Percentiles rank a stretch among this genome's conserved stretches.
Conservation (phyloP, 2,797 vertebrate genomes). For the Dendrocincla tyrannina region DNA sequence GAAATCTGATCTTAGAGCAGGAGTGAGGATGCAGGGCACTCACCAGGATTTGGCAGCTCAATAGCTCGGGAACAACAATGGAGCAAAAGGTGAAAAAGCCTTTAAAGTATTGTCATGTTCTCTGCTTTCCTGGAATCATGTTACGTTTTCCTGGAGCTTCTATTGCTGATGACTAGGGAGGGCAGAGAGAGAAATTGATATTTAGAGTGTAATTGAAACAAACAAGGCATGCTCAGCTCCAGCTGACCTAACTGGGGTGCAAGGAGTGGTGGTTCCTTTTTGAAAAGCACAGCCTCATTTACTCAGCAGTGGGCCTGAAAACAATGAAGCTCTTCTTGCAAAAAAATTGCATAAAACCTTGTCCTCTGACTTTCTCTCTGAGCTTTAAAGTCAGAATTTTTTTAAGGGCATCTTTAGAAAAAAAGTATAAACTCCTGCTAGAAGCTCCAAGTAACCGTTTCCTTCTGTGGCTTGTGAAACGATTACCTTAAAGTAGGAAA, state of each 20-base stretch:
- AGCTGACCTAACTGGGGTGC: neutral
- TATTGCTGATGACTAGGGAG: neutral
- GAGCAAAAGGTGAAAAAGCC: conserved; percentile 64
- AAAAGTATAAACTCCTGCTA: neutral
- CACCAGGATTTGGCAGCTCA: conserved; percentile 47
- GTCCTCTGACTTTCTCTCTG: neutral
- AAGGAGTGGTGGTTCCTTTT: neutral
- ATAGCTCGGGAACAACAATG: conserved; percentile 33
- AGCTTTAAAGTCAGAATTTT: neutral
- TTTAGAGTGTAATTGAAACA: conserved; percentile 44
- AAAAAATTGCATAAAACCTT: neutral
- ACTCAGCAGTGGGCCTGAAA: conserved; percentile 21
- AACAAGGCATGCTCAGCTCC: conserved; percentile 38
- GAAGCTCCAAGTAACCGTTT: neutral
- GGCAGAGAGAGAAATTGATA: conserved; percentile 49
- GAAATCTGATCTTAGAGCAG: conserved; percentile 61
- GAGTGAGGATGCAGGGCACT: conserved; percentile 6
- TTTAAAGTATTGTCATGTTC: conserved; percentile 41
- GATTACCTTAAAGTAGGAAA: neutral
- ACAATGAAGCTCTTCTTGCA: neutral
- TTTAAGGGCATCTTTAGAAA: neutral
- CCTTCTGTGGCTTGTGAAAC: neutral
- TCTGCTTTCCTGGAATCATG: conserved; percentile 44
- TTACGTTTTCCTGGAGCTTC: conserved; percentile 48
- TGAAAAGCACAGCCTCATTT: neutral